Conservation (phyloP, 2,888 invertebrate genomes). For the Hipparchia sbordonii region DNA sequence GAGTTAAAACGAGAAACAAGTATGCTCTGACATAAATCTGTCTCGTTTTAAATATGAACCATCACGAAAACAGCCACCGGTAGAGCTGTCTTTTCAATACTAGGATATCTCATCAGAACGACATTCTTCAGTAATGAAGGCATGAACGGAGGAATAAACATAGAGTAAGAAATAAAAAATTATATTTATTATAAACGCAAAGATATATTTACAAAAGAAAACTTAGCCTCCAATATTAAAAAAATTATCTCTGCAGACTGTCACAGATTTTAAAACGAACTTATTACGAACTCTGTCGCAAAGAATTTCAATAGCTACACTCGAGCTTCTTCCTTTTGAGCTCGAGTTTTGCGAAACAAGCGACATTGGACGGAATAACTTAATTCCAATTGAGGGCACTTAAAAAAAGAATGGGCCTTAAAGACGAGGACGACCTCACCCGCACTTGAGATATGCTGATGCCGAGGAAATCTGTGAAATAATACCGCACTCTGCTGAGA, state of each 20-base stretch:
- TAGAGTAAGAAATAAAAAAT: not conserved
- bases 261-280: slow-evolving; percentile 38
- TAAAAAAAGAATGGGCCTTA: slow-evolving; percentile 62
- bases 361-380: slow-evolving; percentile 53
- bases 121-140: no score
- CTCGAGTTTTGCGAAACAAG: slow-evolving; percentile 44
- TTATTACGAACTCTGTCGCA: slow-evolving; percentile 39
- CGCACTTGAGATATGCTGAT: slow-evolving; percentile 59
- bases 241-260: slow-evolving; percentile 27
- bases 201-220: not conserved
- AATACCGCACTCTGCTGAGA: slow-evolving; percentile 65
- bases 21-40: no score
- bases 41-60: no score
- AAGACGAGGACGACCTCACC: slow-evolving; percentile 44
- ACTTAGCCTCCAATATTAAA: slow-evolving; percentile 18
- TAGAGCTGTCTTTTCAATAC: no score
- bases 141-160: no score
- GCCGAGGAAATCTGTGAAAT: slow-evolving; percentile 72
- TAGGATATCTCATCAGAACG: no score
- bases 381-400: slow-evolving; percentile 67
- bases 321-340: slow-evolving; percentile 43
- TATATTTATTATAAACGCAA: not conserved
- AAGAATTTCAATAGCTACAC: slow-evolving; percentile 43
- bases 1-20: no score
- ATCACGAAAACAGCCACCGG: no score